phyloP scores from a whole-genome alignment of 1,140 invertebrate species.

The Cephus cinctus region DNA sequence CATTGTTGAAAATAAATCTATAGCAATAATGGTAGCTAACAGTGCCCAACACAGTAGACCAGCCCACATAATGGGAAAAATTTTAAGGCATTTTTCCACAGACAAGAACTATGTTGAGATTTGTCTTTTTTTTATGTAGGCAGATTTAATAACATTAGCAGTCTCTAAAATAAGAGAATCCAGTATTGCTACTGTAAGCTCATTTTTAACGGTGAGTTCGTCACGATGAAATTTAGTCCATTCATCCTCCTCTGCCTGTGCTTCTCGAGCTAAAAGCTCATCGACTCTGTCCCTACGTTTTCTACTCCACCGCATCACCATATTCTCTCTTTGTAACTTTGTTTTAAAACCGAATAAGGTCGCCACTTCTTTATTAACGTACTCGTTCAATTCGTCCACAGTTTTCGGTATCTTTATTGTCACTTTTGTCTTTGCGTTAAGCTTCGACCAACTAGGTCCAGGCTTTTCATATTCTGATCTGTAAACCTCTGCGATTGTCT shows the following conservation, averaged over 20 bases:
- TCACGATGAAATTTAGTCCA: constrained; percentile 74
- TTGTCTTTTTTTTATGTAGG: constrained; percentile 44
- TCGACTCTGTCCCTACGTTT: constrained; percentile 74
- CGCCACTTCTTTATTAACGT: constrained; percentile 58
- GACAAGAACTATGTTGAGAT: constrained; percentile 88
- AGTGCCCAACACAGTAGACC: constrained; percentile 87
- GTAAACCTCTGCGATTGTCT: constrained; percentile 60
- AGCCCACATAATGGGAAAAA: constrained; percentile 75
- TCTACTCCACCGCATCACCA: constrained; percentile 65
- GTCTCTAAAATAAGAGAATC: constrained; percentile 66
- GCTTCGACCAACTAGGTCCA: constrained; percentile 59
- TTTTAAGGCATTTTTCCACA: constrained; percentile 95
- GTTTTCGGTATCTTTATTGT: constrained; percentile 48
- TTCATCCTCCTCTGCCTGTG: constrained; percentile 67
- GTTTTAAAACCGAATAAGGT: constrained; percentile 61
- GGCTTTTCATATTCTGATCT: constrained; percentile 48
- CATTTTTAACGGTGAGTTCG: constrained; percentile 68
- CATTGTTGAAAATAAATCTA: too few relatives aligned
- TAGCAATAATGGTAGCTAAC: constrained; percentile 72
- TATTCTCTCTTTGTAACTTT: constrained; percentile 57
- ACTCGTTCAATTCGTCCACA: constrained; percentile 50
- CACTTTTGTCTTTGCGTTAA: constrained; percentile 46
- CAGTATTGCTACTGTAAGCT: constrained; percentile 64
- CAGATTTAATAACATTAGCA: constrained; percentile 47
- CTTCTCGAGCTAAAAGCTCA: constrained; percentile 67